Evolutionary conservation across 2,888 invertebrate genomes (phyloP), one percentile per base, ranked within the genome.

Genomic region (Charanyca ferruginea): DNA sequence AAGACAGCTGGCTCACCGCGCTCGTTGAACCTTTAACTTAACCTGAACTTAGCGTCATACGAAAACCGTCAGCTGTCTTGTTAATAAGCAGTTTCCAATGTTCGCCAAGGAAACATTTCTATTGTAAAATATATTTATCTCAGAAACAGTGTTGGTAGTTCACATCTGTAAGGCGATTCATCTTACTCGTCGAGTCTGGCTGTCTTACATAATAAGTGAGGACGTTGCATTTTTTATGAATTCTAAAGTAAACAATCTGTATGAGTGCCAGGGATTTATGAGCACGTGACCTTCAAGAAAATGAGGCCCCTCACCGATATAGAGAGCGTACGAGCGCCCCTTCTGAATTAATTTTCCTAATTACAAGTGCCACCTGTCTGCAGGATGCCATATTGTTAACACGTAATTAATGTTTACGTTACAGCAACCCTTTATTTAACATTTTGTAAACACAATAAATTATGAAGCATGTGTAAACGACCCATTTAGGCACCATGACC

Each of bases 211-310:
- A 80, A 79, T 79, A 82, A 82, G 70, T 66, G 76, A 73, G 66
- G 62, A 73, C 69, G 75, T 67, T 89, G 85, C 86, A 87, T 88
- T 80, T 88, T 89, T 88, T 85, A 90, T 88, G 84, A 85, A 80
- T 80, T 67, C 79, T 73, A 79, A 80, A 77, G 85, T 84, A 85
- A 89, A 89, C 89, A 87, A 87, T 88, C 84, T 84, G 83, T 84
- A 80, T 77, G 81, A 85, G 83, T 80, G 83, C 74, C 71, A 66
- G 83, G 73, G 85, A 86, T 88, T 91, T 87, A 88, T 81, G 85
- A 84, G 87, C 81, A 79, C 83, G 84, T 74, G 87, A 83, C 88
- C 87, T 86, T 84, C 77, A 70, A 79, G 80, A 78, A 83, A 83
- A 87, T 78, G 81, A 85, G 84, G 45, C 55, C 45, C 51, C 58